A percentile compares a stretch with the other conserved stretches of the same genome.
These are phyloP conservation scores for Drosophila niveifrons DNA, from an alignment of 2,888 invertebrate genomes.

Conservation along the genomic window DNA sequence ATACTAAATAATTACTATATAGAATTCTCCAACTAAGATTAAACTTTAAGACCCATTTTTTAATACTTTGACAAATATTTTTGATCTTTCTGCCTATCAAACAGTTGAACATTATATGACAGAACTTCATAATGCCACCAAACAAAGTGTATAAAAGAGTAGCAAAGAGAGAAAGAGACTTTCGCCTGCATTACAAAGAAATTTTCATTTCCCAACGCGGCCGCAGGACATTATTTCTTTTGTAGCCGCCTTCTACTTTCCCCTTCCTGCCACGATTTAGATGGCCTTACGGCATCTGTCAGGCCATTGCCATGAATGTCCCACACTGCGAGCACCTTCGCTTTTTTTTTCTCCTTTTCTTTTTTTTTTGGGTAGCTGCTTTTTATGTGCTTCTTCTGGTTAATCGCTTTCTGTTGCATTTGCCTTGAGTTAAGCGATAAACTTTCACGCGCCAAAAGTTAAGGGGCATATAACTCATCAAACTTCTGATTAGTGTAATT, in stretches of 20 bases:
- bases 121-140: slow-evolving; percentile 1
- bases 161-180: slow-evolving; percentile 16
- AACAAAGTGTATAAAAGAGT: slow-evolving; percentile 1
- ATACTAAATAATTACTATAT: too few relatives aligned
- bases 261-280: slow-evolving; percentile 50
- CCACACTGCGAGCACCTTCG: slow-evolving; percentile 38
- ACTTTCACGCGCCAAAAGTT: slow-evolving; percentile 59
- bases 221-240: slow-evolving; percentile 76
- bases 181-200: slow-evolving; percentile 72
- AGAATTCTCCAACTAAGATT: too few relatives aligned
- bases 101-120: background rate
- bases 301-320: slow-evolving; percentile 61
- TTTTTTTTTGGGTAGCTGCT: slow-evolving; percentile 14
- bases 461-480: slow-evolving; percentile 31
- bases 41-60: too few relatives aligned
- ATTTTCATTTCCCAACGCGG: slow-evolving; percentile 75
- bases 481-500: slow-evolving; percentile 51
- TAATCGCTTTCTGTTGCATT: slow-evolving; percentile 62
- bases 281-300: slow-evolving; percentile 58
- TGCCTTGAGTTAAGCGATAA: slow-evolving; percentile 54
- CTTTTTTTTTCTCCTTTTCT: slow-evolving; percentile 5
- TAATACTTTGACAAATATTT: background rate
- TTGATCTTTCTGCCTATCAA: background rate
- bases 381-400: slow-evolving; percentile 24
- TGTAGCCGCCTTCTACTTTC: slow-evolving; percentile 11